Percentiles rank a stretch among this genome's conserved stretches.
Evolutionary conservation across 2,113 vertebrate species (phyloP).

Genomic region (Dunckerocampus dactyliophorus): DNA sequence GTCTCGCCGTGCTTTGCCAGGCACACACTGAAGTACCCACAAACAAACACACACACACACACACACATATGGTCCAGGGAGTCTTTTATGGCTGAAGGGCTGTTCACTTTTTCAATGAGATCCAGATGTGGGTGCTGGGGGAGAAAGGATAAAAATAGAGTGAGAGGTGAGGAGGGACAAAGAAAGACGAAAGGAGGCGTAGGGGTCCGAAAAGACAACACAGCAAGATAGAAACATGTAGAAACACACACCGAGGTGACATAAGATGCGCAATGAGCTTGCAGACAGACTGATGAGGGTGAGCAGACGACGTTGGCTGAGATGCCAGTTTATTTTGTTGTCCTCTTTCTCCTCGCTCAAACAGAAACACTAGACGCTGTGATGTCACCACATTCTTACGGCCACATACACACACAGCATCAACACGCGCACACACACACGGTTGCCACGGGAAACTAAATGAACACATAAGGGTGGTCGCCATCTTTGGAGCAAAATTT

Average conservation of each 20-base stretch:
- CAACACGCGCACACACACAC: neutral
- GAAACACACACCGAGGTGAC: conserved; percentile 18
- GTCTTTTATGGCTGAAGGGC: conserved; percentile 58
- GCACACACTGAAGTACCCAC: conserved; percentile 11
- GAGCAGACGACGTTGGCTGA: conserved; percentile 9
- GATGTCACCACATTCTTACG: conserved; percentile 62
- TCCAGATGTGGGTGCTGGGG: conserved; percentile 68
- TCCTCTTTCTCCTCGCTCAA: conserved; percentile 13
- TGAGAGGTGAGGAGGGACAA: conserved; percentile 46
- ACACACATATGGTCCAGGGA: conserved; percentile 31
- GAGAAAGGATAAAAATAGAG: conserved; percentile 63
- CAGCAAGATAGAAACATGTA: conserved; percentile 2
- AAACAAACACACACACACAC: conserved; percentile 11
- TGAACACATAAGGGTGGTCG: conserved; percentile 32
- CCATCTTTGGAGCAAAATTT: conserved; percentile 15
- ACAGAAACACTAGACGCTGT: conserved; percentile 40
- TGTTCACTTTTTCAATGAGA: conserved; percentile 64
- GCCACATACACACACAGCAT: conserved; percentile 26
- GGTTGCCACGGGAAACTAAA: conserved; percentile 32
- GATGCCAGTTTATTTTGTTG: conserved; percentile 20
- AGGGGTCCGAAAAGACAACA: conserved; percentile 23
- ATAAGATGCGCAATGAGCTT: neutral
- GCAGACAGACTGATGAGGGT: conserved; percentile 6
- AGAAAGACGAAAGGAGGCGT: conserved; percentile 26
- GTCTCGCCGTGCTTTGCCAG: conserved; percentile 26